Conservation (phyloP, 64 coral and sea anemone species). For the Stichodactyla mertensii region DNA sequence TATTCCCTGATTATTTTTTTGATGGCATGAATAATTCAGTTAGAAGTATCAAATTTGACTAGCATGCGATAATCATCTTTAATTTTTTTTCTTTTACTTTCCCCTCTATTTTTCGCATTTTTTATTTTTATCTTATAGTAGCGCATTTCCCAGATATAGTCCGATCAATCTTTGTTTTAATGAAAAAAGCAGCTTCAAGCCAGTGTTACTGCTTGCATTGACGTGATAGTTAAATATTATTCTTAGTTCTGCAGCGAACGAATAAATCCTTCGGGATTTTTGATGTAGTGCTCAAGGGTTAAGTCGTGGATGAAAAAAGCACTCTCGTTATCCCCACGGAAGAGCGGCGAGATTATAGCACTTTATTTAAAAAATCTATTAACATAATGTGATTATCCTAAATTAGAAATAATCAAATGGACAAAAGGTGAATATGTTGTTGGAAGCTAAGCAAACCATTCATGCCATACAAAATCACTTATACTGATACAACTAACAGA, state of each 20-base stretch:
- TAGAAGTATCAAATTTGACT: too few species aligned
- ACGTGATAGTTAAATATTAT: not conserved
- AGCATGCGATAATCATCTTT: too few species aligned
- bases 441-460: not conserved
- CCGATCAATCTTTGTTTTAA: not conserved
- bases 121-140: too few species aligned
- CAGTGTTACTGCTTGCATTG: not conserved
- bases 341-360: not conserved
- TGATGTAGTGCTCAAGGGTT: not conserved
- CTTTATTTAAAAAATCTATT: not conserved
- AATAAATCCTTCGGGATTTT: not conserved
- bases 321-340: not conserved
- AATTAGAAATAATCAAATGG: slow-evolving; percentile 6
- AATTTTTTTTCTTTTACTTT: too few species aligned
- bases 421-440: not conserved
- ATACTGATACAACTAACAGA: not conserved
- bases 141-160: not conserved
- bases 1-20: too few species aligned
- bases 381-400: not conserved
- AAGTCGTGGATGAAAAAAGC: not conserved
- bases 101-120: too few species aligned
- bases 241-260: not conserved
- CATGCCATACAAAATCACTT: not conserved
- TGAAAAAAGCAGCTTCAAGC: not conserved
- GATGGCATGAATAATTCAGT: too few species aligned